Percentiles rank a stretch among this genome's conserved stretches.
Conservation (phyloP, 2,888 invertebrate species). For the Machimus atricapillus region DNA sequence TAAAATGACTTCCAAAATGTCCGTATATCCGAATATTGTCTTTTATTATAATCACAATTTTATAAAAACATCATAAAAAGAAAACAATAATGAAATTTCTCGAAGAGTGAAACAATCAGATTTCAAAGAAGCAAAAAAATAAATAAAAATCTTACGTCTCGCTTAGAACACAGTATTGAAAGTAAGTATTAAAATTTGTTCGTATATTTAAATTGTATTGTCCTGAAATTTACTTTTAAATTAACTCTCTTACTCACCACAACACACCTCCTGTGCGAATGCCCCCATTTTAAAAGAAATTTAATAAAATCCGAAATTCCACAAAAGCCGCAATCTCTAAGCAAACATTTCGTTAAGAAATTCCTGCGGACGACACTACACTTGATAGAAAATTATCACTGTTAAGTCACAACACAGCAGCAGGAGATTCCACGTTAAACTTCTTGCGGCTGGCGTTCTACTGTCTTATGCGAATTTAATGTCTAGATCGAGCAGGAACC, state of each 20-base stretch:
- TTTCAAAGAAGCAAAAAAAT: background rate
- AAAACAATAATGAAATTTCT: background rate
- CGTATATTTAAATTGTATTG: background rate
- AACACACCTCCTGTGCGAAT: background rate
- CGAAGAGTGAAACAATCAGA: background rate
- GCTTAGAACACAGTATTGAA: too few relatives aligned
- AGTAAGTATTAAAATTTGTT: background rate
- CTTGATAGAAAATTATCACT: background rate
- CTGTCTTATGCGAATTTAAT: background rate
- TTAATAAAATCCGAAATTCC: background rate
- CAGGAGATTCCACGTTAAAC: background rate
- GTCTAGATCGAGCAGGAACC: background rate
- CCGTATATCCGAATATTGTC: too few relatives aligned
- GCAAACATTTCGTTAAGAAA: background rate
- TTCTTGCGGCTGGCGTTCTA: background rate
- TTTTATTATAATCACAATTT: too few relatives aligned
- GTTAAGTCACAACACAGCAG: background rate
- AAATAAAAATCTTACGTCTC: background rate
- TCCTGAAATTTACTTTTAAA: background rate
- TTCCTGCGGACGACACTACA: background rate
- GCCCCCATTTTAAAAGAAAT: constrained; percentile 15
- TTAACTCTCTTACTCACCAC: background rate
- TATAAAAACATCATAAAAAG: background rate
- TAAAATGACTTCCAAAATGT: too few relatives aligned
- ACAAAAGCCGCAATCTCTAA: background rate